Conservation (phyloP, 2,113 vertebrate genomes). For the Dipodomys spectabilis region DNA sequence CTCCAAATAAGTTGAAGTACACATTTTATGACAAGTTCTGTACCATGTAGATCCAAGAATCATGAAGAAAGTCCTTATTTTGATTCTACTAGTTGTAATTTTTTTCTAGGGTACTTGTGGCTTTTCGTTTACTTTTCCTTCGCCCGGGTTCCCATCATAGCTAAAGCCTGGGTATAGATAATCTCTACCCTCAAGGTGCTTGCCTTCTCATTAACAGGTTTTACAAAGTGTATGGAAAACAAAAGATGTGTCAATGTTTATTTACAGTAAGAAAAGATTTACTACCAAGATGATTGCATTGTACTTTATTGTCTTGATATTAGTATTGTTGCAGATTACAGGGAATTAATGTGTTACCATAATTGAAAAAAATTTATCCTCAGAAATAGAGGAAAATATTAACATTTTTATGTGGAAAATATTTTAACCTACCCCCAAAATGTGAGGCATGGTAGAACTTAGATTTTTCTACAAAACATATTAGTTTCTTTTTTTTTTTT, state of each 20-base stretch:
- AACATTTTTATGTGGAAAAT: constrained; percentile 29
- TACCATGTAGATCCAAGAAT: constrained; percentile 7
- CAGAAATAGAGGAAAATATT: constrained; percentile 1
- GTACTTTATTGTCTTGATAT: constrained; percentile 11
- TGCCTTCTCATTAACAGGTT: background rate
- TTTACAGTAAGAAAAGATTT: background rate
- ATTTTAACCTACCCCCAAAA: background rate
- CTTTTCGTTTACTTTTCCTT: background rate
- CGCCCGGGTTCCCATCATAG: background rate
- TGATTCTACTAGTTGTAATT: constrained; percentile 24
- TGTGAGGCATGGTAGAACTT: background rate
- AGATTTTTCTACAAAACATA: constrained; percentile 26
- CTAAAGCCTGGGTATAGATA: background rate
- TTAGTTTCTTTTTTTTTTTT: too few relatives aligned
- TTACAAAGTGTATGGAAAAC: background rate
- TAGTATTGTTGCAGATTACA: background rate
- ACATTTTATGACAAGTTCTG: background rate
- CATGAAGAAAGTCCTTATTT: constrained; percentile 14
- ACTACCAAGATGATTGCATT: background rate
- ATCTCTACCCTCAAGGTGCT: constrained; percentile 35
- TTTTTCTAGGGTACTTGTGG: constrained; percentile 1
- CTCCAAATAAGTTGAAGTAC: background rate
- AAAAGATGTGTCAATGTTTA: background rate
- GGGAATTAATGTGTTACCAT: background rate
- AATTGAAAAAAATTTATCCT: background rate